Percentiles rank a stretch among this genome's conserved stretches.
phyloP scores from a whole-genome alignment of 1,140 invertebrate species.

The Drosophila nebulosa region DNA sequence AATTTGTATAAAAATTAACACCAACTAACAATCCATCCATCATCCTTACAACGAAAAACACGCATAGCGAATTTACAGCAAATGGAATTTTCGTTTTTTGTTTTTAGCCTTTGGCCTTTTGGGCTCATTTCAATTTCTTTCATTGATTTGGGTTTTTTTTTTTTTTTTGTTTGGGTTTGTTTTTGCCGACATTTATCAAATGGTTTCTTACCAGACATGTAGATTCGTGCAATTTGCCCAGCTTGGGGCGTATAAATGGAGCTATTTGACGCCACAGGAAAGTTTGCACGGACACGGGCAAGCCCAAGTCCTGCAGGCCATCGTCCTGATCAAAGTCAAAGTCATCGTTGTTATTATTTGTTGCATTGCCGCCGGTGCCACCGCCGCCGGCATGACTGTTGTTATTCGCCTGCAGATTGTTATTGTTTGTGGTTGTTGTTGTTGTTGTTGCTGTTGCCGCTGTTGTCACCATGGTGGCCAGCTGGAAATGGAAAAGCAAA shows the following conservation, averaged over 20 bases:
- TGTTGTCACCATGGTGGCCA: slow-evolving; percentile 71
- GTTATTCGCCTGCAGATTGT: slow-evolving; percentile 64
- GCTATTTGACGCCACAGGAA: slow-evolving; percentile 99
- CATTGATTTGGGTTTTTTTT: background rate
- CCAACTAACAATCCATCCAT: slow-evolving; percentile 54
- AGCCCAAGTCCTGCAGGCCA: slow-evolving; percentile 86
- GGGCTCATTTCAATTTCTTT: background rate
- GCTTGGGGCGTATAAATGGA: slow-evolving; percentile 94
- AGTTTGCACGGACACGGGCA: slow-evolving; percentile 98
- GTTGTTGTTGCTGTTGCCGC: slow-evolving; percentile 27
- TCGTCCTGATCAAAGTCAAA: slow-evolving; percentile 82
- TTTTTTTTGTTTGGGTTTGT: background rate
- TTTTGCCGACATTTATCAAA: background rate
- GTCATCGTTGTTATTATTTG: slow-evolving; percentile 80
- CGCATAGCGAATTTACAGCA: slow-evolving; percentile 77
- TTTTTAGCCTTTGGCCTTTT: slow-evolving; percentile 3
- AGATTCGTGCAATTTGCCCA: slow-evolving; percentile 97
- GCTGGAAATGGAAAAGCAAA: slow-evolving; percentile 44
- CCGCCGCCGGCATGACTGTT: slow-evolving; percentile 79
- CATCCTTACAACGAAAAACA: slow-evolving; percentile 70
- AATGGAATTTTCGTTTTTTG: slow-evolving; percentile 12
- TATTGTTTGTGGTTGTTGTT: slow-evolving; percentile 56
- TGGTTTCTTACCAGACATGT: slow-evolving; percentile 93
- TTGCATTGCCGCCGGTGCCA: slow-evolving; percentile 73
- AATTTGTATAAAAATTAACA: slow-evolving; percentile 40